These are phyloP conservation scores for Rhincodon typus DNA, from an alignment of 2,797 vertebrate species.

Conservation along the genomic window DNA sequence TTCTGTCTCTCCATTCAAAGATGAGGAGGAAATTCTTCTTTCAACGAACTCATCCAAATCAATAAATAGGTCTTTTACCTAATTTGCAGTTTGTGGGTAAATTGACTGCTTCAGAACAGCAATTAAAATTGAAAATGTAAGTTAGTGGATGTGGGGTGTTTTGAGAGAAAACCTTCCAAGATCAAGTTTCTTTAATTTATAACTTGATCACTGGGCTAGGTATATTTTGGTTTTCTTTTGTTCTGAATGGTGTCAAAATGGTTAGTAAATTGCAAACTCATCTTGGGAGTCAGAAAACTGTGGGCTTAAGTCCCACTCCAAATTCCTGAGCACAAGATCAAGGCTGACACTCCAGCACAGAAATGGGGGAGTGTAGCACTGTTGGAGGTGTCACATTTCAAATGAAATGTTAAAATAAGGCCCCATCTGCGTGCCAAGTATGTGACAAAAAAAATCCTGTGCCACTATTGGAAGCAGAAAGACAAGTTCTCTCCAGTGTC, in stretches of 20 bases:
- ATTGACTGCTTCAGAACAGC: neutral
- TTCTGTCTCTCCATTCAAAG: neutral
- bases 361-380: neutral
- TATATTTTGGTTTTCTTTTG: neutral
- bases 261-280: neutral
- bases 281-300: neutral
- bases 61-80: neutral
- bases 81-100: neutral
- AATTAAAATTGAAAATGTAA: neutral
- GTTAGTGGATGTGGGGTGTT: neutral
- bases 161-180: neutral
- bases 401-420: neutral
- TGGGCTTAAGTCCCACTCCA: neutral
- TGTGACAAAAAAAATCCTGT: neutral
- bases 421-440: neutral
- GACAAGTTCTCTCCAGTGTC: neutral
- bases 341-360: neutral
- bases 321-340: neutral
- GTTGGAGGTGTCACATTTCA: neutral
- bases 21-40: neutral
- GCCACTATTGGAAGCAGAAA: neutral
- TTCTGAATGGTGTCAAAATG: neutral
- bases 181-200: too few species aligned
- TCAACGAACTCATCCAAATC: neutral
- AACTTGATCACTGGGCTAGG: too few species aligned